phyloP scores from a whole-genome alignment of 2,797 vertebrate species.

The Acanthurus leucopareius region DNA sequence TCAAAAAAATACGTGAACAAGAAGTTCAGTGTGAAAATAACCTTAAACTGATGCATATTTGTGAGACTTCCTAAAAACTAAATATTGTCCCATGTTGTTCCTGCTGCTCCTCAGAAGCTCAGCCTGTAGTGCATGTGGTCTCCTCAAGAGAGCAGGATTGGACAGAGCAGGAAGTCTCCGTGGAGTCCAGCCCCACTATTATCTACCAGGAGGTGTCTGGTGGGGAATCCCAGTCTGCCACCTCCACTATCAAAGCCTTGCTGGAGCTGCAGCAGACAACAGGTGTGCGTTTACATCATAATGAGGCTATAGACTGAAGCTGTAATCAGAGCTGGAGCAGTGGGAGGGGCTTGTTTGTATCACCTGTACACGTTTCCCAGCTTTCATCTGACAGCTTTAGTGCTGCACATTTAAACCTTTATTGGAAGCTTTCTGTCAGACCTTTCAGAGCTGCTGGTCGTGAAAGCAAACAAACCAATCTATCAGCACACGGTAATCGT shows the following conservation, averaged over 20 bases:
- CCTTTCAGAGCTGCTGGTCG: neutral
- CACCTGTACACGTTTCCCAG: too few relatives aligned
- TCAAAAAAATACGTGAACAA: neutral
- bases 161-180: constrained; percentile 95
- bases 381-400: neutral
- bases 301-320: neutral
- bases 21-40: neutral
- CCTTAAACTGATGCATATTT: neutral
- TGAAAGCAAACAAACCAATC: neutral
- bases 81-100: neutral
- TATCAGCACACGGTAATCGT: accelerated
- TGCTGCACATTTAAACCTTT: too few relatives aligned
- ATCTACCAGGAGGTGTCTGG: constrained; percentile 95
- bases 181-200: constrained; percentile 92
- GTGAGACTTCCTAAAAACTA: neutral
- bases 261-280: constrained; percentile 97
- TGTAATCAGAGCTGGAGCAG: neutral
- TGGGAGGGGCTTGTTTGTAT: too few relatives aligned
- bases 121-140: constrained; percentile 93
- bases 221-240: constrained; percentile 95
- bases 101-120: constrained; percentile 84
- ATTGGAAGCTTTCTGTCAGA: too few relatives aligned
- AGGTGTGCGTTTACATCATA: constrained; percentile 81
- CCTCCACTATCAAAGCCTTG: constrained; percentile 97
- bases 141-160: constrained; percentile 97